A percentile compares a stretch with the other conserved stretches of the same genome.
Conservation (phyloP, 2,888 invertebrate genomes). For the Chorisops tibialis region DNA sequence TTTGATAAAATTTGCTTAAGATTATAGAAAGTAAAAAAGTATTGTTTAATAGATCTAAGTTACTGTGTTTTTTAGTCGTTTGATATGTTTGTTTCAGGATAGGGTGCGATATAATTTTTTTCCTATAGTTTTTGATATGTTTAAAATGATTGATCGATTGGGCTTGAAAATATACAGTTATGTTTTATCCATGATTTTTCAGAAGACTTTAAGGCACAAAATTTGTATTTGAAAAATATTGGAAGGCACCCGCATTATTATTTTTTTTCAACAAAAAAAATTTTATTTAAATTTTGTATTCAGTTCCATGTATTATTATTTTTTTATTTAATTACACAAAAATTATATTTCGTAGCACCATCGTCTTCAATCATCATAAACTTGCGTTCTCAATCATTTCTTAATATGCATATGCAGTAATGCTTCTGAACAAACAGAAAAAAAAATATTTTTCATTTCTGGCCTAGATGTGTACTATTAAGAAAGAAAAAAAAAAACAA, state of each 20-base stretch:
- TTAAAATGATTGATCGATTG: slow-evolving; percentile 3
- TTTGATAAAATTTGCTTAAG: neutral
- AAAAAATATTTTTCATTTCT: too few species aligned
- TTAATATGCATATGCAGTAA: too few species aligned
- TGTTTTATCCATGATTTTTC: neutral
- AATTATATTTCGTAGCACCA: too few species aligned
- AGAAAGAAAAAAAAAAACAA: too few species aligned
- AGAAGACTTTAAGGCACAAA: slow-evolving; percentile 3
- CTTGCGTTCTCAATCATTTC: too few species aligned
- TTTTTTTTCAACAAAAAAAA: too few species aligned
- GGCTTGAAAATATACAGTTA: neutral
- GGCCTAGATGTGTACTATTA: too few species aligned
- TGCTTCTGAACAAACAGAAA: too few species aligned
- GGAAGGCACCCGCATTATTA: slow-evolving; percentile 2
- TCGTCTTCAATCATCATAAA: too few species aligned
- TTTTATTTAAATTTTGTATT: too few species aligned
- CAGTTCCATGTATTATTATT: too few species aligned
- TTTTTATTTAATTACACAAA: too few species aligned
- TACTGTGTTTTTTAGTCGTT: neutral
- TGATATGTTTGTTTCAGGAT: neutral
- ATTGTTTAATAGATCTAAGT: neutral
- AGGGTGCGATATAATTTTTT: neutral
- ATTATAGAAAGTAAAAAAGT: neutral
- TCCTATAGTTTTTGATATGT: neutral
- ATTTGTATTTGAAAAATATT: neutral